Percentiles rank a stretch among this genome's conserved stretches.
Evolutionary conservation across 2,113 vertebrate genomes (phyloP).

Genomic region (Sinocyclocheilus grahami): DNA sequence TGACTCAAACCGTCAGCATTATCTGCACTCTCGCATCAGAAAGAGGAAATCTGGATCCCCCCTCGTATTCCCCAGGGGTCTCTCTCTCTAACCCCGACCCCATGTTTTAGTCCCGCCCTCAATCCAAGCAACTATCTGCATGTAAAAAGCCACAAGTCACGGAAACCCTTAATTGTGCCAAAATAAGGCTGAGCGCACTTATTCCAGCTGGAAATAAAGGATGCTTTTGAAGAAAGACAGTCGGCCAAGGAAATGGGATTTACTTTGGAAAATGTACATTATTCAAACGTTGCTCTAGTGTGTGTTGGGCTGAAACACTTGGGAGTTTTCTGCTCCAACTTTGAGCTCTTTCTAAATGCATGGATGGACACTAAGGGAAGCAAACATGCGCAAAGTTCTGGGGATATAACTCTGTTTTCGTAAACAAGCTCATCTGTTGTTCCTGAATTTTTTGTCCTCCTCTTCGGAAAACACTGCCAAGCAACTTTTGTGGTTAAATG

Average conservation of each 20-base stretch:
- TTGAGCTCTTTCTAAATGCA: constrained; percentile 60
- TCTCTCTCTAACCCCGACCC: constrained; percentile 60
- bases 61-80: constrained; percentile 72
- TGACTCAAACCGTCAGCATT: constrained; percentile 6
- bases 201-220: constrained; percentile 52
- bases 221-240: constrained; percentile 51
- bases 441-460: neutral
- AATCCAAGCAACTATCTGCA: constrained; percentile 74
- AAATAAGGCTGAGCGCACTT: constrained; percentile 65
- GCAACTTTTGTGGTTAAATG: constrained; percentile 40
- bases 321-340: constrained; percentile 62
- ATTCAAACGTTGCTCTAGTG: constrained; percentile 59
- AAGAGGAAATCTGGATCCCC: constrained; percentile 67
- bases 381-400: constrained; percentile 69
- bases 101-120: constrained; percentile 75
- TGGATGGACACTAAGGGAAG: constrained; percentile 66
- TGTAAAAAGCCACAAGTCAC: constrained; percentile 70
- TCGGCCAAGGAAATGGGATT: constrained; percentile 56
- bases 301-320: constrained; percentile 65
- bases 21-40: constrained; percentile 68
- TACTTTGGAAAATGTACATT: constrained; percentile 44
- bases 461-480: constrained; percentile 17
- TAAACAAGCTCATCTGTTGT: constrained; percentile 41
- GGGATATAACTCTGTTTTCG: constrained; percentile 51
- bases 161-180: constrained; percentile 73